Evolutionary conservation across 2,113 vertebrate species (phyloP).

Genomic region (Phalacrocorax brasilianus): DNA sequence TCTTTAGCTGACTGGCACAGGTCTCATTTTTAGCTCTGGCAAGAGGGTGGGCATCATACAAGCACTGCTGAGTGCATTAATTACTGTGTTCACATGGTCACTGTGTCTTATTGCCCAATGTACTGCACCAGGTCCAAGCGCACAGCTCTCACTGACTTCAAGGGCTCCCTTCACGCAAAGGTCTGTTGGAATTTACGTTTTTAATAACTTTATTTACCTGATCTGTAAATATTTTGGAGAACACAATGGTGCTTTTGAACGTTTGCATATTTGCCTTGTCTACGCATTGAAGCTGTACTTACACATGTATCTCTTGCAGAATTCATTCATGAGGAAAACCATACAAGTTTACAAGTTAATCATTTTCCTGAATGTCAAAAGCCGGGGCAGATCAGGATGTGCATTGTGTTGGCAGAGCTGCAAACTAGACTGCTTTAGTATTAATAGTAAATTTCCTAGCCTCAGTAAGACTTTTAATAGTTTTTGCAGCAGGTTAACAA

Average conservation of each 20-base stretch:
- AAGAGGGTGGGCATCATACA: not conserved
- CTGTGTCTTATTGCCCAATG: not conserved
- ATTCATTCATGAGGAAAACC: conserved; percentile 67
- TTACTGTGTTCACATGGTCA: not conserved
- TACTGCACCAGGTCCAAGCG: not conserved
- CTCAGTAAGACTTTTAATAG: not conserved
- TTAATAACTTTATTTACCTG: not conserved
- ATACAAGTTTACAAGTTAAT: conserved; percentile 56
- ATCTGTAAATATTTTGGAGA: not conserved
- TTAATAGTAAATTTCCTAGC: conserved; percentile 37
- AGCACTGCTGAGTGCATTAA: not conserved
- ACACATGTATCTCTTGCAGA: conserved; percentile 55
- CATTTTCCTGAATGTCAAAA: conserved; percentile 50
- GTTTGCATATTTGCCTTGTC: not conserved
- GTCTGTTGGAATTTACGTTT: not conserved
- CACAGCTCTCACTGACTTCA: not conserved
- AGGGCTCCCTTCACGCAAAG: not conserved
- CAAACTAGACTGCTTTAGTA: conserved; percentile 33
- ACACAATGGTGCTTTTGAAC: not conserved
- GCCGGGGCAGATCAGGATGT: conserved; percentile 33
- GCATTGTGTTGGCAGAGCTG: not conserved
- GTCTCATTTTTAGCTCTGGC: not conserved
- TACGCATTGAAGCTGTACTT: conserved; percentile 15
- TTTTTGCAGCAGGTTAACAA: conserved; percentile 7
- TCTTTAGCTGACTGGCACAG: not conserved